These are phyloP conservation scores for Hydropsyche betteni DNA, from an alignment of 2,888 invertebrate genomes.

Conservation along the genomic window DNA sequence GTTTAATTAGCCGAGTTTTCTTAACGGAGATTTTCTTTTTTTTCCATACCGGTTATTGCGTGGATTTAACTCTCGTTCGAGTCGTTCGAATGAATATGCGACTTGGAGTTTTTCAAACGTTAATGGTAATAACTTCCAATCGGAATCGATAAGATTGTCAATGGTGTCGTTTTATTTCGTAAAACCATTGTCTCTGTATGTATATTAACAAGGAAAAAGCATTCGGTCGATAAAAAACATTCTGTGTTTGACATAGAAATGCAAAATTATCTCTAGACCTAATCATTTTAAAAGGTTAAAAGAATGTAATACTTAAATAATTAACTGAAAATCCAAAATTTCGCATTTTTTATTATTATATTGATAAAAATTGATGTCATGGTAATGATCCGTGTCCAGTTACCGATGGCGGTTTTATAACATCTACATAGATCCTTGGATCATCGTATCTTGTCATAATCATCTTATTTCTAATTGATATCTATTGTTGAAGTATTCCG, in stretches of 20 bases:
- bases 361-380: too few species aligned
- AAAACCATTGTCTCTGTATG: neutral
- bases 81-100: neutral
- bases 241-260: too few species aligned
- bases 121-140: neutral
- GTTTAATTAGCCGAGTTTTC: slow-evolving; percentile 15
- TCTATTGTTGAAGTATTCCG: neutral
- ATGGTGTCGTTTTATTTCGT: neutral
- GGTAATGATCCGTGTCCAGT: too few species aligned
- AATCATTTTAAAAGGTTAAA: too few species aligned
- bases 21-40: slow-evolving; percentile 11
- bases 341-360: too few species aligned
- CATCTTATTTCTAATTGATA: slow-evolving; percentile 3
- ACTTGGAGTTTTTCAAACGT: neutral
- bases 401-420: too few species aligned
- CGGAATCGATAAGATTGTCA: too few species aligned
- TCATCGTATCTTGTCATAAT: slow-evolving; percentile 16
- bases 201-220: neutral
- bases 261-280: too few species aligned
- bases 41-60: slow-evolving; percentile 4
- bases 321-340: too few species aligned
- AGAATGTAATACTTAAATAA: too few species aligned
- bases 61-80: neutral
- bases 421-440: neutral
- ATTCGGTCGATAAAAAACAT: too few species aligned